These are phyloP conservation scores for Atherix ibis DNA, from an alignment of 2,888 invertebrate genomes.

Conservation along the genomic window DNA sequence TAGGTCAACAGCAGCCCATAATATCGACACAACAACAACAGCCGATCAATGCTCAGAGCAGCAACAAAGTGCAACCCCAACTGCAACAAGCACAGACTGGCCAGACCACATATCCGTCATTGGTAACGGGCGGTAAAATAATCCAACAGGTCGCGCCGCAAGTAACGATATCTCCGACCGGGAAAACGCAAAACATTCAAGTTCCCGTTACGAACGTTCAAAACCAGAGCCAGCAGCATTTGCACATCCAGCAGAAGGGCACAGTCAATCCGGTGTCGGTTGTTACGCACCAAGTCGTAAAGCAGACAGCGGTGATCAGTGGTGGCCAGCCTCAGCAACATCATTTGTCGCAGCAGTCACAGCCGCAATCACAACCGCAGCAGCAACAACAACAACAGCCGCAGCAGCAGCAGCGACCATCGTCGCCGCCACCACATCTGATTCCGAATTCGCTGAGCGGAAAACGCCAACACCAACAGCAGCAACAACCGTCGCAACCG, in stretches of 20 bases:
- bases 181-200: conserved; percentile 28
- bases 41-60: conserved; percentile 13
- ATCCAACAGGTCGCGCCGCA: conserved; percentile 6
- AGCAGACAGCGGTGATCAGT: conserved; percentile 10
- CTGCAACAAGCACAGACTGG: conserved; percentile 10
- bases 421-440: conserved; percentile 22
- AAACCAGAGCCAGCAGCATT: conserved; percentile 16
- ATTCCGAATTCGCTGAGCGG: conserved; percentile 22
- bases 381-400: conserved; percentile 16
- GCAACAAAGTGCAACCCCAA: conserved; percentile 9
- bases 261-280: conserved; percentile 14
- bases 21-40: conserved; percentile 11
- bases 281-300: conserved; percentile 16
- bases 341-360: conserved; percentile 10
- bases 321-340: conserved; percentile 6
- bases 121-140: conserved; percentile 9
- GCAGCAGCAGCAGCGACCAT: conserved; percentile 21
- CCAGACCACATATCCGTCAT: conserved; percentile 1
- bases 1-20: conserved; percentile 5
- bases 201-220: conserved; percentile 34
- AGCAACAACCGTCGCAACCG: not conserved
- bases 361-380: conserved; percentile 15
- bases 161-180: conserved; percentile 13
- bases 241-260: conserved; percentile 6
- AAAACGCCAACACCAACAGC: conserved; percentile 16